These are phyloP conservation scores for Aculops lycopersici DNA, from an alignment of 1,140 invertebrate genomes.

Conservation along the genomic window DNA sequence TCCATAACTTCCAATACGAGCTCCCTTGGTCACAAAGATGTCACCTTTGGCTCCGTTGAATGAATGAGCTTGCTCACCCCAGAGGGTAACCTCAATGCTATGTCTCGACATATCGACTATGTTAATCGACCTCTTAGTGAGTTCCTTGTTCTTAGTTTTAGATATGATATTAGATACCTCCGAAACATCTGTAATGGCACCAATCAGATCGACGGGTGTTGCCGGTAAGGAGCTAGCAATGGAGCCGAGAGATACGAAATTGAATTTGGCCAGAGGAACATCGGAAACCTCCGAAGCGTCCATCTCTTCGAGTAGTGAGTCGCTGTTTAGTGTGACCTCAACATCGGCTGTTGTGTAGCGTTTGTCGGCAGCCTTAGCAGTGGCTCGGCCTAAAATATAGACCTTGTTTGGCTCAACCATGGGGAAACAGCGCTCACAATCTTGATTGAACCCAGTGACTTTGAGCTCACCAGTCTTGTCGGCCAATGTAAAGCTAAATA, in stretches of 20 bases:
- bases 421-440: conserved; percentile 61
- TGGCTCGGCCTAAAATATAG: conserved; percentile 5
- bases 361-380: conserved; percentile 6
- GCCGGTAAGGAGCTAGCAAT: conserved; percentile 23
- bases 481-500: conserved; percentile 65
- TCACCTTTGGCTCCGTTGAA: conserved; percentile 42
- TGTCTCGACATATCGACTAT: conserved; percentile 52
- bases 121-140: conserved; percentile 56
- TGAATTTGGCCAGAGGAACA: conserved; percentile 44
- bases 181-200: conserved; percentile 37
- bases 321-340: conserved; percentile 58
- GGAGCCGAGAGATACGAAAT: conserved; percentile 43
- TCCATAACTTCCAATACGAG: conserved; percentile 32
- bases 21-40: conserved; percentile 47
- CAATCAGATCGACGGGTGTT: conserved; percentile 42
- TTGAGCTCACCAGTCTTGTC: conserved; percentile 81
- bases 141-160: conserved; percentile 36
- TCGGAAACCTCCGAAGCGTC: conserved; percentile 19
- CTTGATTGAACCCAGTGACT: conserved; percentile 65
- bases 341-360: conserved; percentile 47
- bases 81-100: conserved; percentile 28
- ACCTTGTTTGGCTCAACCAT: conserved; percentile 40
- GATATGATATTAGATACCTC: conserved; percentile 38
- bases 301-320: conserved; percentile 34
- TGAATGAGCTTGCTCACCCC: conserved; percentile 31